A percentile compares a stretch with the other conserved stretches of the same genome.
phyloP scores from a whole-genome alignment of 1,140 invertebrate genomes.

The Apis dorsata region DNA sequence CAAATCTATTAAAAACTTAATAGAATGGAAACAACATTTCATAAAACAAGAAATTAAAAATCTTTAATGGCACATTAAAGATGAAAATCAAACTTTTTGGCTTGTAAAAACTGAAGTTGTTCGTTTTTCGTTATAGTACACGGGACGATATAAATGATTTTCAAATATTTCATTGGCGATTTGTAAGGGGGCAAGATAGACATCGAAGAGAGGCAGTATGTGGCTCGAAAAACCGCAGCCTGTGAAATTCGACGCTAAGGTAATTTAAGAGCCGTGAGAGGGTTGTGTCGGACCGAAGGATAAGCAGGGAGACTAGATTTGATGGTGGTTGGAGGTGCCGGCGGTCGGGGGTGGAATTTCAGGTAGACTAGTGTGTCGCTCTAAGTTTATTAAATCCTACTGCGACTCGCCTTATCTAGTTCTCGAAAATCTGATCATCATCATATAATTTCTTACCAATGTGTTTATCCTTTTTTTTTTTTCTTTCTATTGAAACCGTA shows the following conservation, averaged over 20 bases:
- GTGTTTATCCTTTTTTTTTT: not conserved
- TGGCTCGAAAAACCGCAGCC: constrained; percentile 56
- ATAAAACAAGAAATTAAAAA: not conserved
- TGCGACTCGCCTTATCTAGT: constrained; percentile 70
- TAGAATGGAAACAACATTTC: not conserved
- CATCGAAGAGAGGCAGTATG: constrained; percentile 42
- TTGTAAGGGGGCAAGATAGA: constrained; percentile 27
- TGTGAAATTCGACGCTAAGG: constrained; percentile 61
- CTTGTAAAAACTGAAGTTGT: not conserved
- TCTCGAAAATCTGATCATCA: constrained; percentile 39
- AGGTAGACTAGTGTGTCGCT: constrained; percentile 55
- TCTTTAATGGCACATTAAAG: not conserved
- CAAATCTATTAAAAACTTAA: no score
- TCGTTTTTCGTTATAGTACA: not conserved
- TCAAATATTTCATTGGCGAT: constrained; percentile 33
- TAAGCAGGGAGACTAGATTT: constrained; percentile 47
- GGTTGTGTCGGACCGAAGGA: constrained; percentile 53
- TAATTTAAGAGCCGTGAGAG: constrained; percentile 67
- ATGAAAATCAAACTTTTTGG: constrained; percentile 36
- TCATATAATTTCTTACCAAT: constrained; percentile 20
- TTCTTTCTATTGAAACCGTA: constrained; percentile 5
- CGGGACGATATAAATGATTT: constrained; percentile 33
- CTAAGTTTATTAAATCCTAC: constrained; percentile 73
- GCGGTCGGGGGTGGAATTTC: constrained; percentile 55
- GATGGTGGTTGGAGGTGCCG: constrained; percentile 43